Conservation (phyloP, 2,888 invertebrate genomes). For the Drosophila kambysellisi region DNA sequence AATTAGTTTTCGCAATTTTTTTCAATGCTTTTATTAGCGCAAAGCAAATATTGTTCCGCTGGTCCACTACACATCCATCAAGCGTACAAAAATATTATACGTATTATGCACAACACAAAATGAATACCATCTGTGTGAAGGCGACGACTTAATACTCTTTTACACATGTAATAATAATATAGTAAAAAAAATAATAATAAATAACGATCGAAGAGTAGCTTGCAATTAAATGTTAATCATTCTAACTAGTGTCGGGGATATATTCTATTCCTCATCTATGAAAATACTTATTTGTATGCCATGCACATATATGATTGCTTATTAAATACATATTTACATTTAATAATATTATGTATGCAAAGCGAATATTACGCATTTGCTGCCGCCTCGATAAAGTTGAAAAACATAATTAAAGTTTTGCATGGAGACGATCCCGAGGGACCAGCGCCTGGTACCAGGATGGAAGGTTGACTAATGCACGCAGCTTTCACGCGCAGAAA, state of each 20-base stretch:
- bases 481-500: constrained; percentile 75
- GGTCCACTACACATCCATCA: constrained; percentile 56
- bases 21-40: constrained; percentile 68
- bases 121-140: neutral
- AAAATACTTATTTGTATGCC: constrained; percentile 7
- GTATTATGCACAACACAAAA: constrained; percentile 6
- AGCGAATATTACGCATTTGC: constrained; percentile 40
- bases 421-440: constrained; percentile 44
- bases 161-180: neutral
- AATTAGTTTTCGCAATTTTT: constrained; percentile 71
- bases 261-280: neutral
- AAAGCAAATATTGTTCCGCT: constrained; percentile 69
- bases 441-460: constrained; percentile 35
- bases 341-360: constrained; percentile 17
- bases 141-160: constrained; percentile 4
- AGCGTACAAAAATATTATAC: constrained; percentile 29
- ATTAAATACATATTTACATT: neutral
- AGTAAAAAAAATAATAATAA: neutral
- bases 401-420: constrained; percentile 78
- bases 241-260: neutral
- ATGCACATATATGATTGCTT: constrained; percentile 12
- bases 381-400: constrained; percentile 66
- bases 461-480: constrained; percentile 71
- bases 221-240: neutral
- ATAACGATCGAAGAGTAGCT: neutral